phyloP scores from a whole-genome alignment of 2,113 vertebrate genomes.

The Struthio camelus region DNA sequence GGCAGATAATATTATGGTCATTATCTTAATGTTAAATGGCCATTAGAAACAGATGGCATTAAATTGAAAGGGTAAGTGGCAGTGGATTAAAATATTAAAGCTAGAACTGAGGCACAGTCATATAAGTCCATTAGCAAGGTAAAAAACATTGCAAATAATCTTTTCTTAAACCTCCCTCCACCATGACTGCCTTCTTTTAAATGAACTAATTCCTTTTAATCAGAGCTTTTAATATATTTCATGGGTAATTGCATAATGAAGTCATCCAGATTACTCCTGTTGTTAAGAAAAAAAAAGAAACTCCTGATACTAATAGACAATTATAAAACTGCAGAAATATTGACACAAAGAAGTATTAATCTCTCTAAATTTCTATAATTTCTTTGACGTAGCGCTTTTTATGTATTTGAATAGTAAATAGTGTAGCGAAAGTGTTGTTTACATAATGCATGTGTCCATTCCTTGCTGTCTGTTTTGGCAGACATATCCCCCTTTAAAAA shows the following conservation, averaged over 20 bases:
- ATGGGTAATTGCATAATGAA: conserved; percentile 71
- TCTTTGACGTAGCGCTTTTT: conserved; percentile 43
- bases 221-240: conserved; percentile 69
- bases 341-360: conserved; percentile 56
- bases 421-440: not conserved
- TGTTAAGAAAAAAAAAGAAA: conserved; percentile 44
- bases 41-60: conserved; percentile 73
- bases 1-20: conserved; percentile 75
- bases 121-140: conserved; percentile 73
- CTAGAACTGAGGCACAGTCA: conserved; percentile 38
- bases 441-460: not conserved
- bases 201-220: conserved; percentile 57
- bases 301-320: conserved; percentile 59
- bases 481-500: not conserved
- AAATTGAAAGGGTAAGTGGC: conserved; percentile 56
- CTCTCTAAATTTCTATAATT: conserved; percentile 38
- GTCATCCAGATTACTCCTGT: conserved; percentile 53
- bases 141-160: conserved; percentile 63
- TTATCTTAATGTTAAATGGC: conserved; percentile 78
- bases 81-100: conserved; percentile 55
- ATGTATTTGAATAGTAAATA: not conserved
- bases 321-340: conserved; percentile 64
- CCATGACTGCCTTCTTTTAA: not conserved
- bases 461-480: not conserved
- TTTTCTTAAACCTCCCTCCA: conserved; percentile 35